Conservation (phyloP, 2,113 vertebrate species). For the Tympanuchus pallidicinctus region DNA sequence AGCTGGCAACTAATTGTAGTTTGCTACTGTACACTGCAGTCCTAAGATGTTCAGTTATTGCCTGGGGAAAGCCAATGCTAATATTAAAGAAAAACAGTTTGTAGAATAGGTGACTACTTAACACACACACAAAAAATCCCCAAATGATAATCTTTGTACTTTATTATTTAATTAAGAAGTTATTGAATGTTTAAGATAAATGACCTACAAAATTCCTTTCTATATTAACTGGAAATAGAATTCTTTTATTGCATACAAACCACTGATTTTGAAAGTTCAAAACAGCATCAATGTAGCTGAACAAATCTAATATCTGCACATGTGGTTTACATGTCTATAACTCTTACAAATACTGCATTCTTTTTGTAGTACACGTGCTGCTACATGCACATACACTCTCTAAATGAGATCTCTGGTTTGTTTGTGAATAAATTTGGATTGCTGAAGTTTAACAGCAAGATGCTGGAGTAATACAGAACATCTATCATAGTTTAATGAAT, state of each 20-base stretch:
- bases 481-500: background rate
- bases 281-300: constrained; percentile 43
- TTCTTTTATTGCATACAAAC: background rate
- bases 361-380: background rate
- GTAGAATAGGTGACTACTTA: background rate
- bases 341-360: background rate
- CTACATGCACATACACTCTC: background rate
- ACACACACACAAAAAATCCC: constrained; percentile 1
- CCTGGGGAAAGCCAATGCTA: background rate
- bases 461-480: background rate
- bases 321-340: constrained; percentile 10
- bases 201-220: background rate
- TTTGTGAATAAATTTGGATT: constrained; percentile 33
- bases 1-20: constrained; percentile 12
- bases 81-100: constrained; percentile 10
- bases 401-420: background rate
- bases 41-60: background rate
- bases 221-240: constrained; percentile 18
- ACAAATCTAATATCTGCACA: constrained; percentile 48
- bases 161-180: constrained; percentile 49
- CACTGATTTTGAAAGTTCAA: constrained; percentile 36
- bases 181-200: background rate
- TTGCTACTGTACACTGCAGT: background rate
- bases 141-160: constrained; percentile 15
- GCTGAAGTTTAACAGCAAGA: background rate